These are phyloP conservation scores for Furnarius figulus DNA, from an alignment of 2,113 vertebrate genomes.

Conservation along the genomic window DNA sequence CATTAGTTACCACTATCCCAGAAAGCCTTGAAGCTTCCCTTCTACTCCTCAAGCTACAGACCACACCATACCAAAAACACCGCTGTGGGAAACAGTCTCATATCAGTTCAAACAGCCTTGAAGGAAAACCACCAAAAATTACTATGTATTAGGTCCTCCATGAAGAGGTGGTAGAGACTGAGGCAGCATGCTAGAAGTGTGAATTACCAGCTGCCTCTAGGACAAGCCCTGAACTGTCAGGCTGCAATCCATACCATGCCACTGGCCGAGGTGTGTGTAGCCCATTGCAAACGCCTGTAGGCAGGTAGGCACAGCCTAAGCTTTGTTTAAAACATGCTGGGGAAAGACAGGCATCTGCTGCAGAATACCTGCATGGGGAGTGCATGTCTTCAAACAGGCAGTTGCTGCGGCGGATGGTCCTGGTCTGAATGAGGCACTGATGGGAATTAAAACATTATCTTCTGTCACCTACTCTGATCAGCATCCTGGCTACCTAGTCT, in stretches of 20 bases:
- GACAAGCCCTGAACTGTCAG: not conserved
- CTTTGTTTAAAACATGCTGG: not conserved
- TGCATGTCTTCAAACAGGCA: fast-evolving
- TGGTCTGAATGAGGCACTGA: not conserved
- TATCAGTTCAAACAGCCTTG: not conserved
- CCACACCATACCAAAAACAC: not conserved
- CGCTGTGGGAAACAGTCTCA: not conserved
- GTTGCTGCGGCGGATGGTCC: not conserved
- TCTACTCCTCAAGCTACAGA: not conserved
- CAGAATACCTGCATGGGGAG: not conserved
- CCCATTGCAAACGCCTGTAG: not conserved
- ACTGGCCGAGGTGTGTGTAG: not conserved
- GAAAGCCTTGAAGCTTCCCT: not conserved
- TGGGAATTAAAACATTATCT: not conserved
- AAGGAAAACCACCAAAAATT: not conserved
- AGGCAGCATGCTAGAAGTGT: not conserved
- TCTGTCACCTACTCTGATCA: not conserved
- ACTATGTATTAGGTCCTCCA: not conserved
- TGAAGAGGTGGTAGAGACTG: not conserved
- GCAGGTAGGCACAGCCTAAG: not conserved
- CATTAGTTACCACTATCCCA: not conserved
- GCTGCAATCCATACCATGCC: fast-evolving
- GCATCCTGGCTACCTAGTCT: not conserved
- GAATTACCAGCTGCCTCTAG: not conserved
- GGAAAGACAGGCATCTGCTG: not conserved